Conservation (phyloP, 2,888 invertebrate genomes). For the Orchesellides sinensis region DNA sequence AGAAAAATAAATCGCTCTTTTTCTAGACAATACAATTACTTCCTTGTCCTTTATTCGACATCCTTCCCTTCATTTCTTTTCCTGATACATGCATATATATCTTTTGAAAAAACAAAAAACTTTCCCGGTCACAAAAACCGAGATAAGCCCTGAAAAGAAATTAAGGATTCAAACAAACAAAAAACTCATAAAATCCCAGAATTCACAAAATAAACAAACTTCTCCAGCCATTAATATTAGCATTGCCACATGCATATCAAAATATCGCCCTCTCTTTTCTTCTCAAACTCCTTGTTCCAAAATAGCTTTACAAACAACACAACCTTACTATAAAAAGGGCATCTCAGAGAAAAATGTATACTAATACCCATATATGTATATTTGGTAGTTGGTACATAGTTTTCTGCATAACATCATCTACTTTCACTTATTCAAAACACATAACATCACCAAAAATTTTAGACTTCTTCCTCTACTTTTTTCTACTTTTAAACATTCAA, state of each 20-base stretch:
- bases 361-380: neutral
- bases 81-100: constrained; percentile 18
- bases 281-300: neutral
- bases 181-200: constrained; percentile 60
- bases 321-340: neutral
- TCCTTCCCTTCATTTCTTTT: constrained; percentile 16
- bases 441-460: constrained; percentile 16
- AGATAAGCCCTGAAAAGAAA: constrained; percentile 48
- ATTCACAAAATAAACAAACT: constrained; percentile 60
- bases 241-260: constrained; percentile 50
- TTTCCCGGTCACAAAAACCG: constrained; percentile 19
- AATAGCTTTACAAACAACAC: neutral
- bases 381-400: neutral
- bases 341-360: too few relatives aligned
- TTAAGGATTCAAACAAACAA: constrained; percentile 60
- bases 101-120: constrained; percentile 15
- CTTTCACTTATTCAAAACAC: constrained; percentile 29
- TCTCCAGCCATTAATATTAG: constrained; percentile 56
- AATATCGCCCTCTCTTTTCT: constrained; percentile 6
- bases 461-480: neutral
- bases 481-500: neutral
- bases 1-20: constrained; percentile 45
- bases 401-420: too few relatives aligned
- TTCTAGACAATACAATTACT: constrained; percentile 39
- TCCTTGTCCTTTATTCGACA: constrained; percentile 22